Percentiles rank a stretch among this genome's conserved stretches.
Conservation (phyloP, 2,113 vertebrate genomes). For the Seriola rivoliana region DNA sequence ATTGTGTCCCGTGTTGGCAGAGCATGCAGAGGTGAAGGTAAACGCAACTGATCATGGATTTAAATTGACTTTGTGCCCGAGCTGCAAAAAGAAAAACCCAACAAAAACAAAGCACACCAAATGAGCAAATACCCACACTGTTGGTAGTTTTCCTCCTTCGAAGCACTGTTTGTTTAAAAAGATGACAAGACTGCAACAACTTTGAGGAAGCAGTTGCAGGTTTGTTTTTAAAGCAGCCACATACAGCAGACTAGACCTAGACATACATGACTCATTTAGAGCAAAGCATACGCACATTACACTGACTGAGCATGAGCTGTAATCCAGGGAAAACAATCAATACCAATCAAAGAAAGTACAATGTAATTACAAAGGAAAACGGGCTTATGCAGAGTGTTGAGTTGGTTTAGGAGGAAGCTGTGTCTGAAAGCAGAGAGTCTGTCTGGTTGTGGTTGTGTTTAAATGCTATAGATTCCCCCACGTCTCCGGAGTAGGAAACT, state of each 20-base stretch:
- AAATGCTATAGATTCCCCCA: constrained; percentile 93
- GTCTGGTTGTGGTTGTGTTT: constrained; percentile 81
- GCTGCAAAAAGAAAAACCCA: not conserved
- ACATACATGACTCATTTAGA: constrained; percentile 49
- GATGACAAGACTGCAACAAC: not conserved
- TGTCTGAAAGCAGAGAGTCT: constrained; percentile 67
- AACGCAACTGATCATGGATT: constrained; percentile 28
- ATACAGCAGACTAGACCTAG: constrained; percentile 57
- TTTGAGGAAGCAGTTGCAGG: constrained; percentile 24
- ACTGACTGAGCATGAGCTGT: constrained; percentile 41
- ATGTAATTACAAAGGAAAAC: constrained; percentile 37
- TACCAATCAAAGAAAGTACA: constrained; percentile 43
- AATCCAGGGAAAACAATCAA: constrained; percentile 28
- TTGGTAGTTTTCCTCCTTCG: constrained; percentile 18
- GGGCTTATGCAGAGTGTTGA: constrained; percentile 19
- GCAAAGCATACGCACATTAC: constrained; percentile 59
- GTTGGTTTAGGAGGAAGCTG: constrained; percentile 14
- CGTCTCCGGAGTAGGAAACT: constrained; percentile 93
- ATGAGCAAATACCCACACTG: constrained; percentile 27
- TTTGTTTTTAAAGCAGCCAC: constrained; percentile 48
- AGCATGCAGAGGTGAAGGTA: constrained; percentile 62
- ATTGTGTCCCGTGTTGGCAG: constrained; percentile 5
- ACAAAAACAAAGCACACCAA: constrained; percentile 20
- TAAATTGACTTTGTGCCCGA: not conserved
- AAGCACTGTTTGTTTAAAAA: constrained; percentile 16